These are phyloP conservation scores for Tribolium madens DNA, from an alignment of 1,140 invertebrate species.

Conservation along the genomic window DNA sequence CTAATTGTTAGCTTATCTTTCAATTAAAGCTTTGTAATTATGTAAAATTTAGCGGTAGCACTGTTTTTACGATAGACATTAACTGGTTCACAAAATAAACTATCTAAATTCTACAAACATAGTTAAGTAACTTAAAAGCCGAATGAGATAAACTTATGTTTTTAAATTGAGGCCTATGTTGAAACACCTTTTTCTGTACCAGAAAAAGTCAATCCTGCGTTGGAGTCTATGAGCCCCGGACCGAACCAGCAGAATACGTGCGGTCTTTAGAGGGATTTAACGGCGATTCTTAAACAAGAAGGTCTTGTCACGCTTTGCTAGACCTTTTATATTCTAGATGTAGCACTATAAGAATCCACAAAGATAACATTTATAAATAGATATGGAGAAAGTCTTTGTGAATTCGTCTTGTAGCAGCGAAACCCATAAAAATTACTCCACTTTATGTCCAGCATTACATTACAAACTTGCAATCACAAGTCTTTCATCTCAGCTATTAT, in stretches of 20 bases:
- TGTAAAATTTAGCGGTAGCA: no score
- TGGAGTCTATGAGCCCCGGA: constrained; percentile 40
- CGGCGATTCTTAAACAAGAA: constrained; percentile 57
- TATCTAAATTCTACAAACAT: background rate
- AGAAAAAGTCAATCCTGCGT: constrained; percentile 45
- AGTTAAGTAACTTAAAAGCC: background rate
- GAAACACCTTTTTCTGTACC: constrained; percentile 18
- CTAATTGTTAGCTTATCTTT: no score
- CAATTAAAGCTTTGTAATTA: no score
- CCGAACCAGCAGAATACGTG: constrained; percentile 51
- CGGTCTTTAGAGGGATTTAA: constrained; percentile 56
- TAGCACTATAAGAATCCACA: constrained; percentile 28
- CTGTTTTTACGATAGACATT: no score
- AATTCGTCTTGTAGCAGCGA: constrained; percentile 11
- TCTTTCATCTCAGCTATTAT: constrained; percentile 1
- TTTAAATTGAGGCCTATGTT: constrained; percentile 27
- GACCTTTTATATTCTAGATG: constrained; percentile 44
- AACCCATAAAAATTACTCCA: constrained; percentile 16
- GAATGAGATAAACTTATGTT: constrained; percentile 22
- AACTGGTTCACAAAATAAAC: no score
- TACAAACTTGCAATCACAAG: constrained; percentile 3
- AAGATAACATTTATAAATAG: constrained; percentile 45
- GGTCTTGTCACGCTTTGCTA: constrained; percentile 48
- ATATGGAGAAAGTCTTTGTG: constrained; percentile 36
- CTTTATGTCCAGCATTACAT: background rate